A percentile compares a stretch with the other conserved stretches of the same genome.
These are phyloP conservation scores for Rhagoletis pomonella DNA, from an alignment of 1,140 invertebrate species.

Conservation along the genomic window DNA sequence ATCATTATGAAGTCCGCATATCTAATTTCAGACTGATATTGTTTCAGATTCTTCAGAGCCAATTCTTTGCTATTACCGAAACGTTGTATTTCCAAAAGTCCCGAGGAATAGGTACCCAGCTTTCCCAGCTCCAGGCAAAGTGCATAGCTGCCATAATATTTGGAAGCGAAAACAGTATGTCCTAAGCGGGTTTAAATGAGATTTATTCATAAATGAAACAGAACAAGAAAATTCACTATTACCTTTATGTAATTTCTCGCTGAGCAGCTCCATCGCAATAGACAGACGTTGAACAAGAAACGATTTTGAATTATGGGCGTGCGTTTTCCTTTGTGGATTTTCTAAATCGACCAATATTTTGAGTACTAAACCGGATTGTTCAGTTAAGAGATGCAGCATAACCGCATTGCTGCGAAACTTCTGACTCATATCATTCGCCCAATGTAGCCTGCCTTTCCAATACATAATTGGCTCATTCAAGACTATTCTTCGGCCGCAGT, in stretches of 20 bases:
- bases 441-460: conserved; percentile 63
- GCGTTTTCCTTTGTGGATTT: not conserved
- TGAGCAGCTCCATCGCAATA: conserved; percentile 61
- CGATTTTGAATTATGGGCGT: conserved; percentile 62
- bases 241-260: conserved; percentile 52
- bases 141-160: conserved; percentile 68
- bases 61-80: conserved; percentile 38
- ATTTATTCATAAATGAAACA: not conserved
- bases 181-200: conserved; percentile 2
- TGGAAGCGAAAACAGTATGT: conserved; percentile 64
- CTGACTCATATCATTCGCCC: conserved; percentile 58
- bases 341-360: conserved; percentile 56
- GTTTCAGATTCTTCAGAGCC: conserved; percentile 60
- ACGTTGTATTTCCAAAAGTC: conserved; percentile 45
- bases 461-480: conserved; percentile 64
- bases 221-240: not conserved
- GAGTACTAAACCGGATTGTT: conserved; percentile 64
- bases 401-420: conserved; percentile 63
- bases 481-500: conserved; percentile 63
- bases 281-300: conserved; percentile 61
- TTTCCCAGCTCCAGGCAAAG: conserved; percentile 63
- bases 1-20: conserved; percentile 66
- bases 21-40: conserved; percentile 62
- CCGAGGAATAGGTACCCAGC: conserved; percentile 64
- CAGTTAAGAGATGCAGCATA: conserved; percentile 63